Base-by-base conservation (phyloP, 2,113 vertebrate species). In the Ginglymostoma cirratum region DNA sequence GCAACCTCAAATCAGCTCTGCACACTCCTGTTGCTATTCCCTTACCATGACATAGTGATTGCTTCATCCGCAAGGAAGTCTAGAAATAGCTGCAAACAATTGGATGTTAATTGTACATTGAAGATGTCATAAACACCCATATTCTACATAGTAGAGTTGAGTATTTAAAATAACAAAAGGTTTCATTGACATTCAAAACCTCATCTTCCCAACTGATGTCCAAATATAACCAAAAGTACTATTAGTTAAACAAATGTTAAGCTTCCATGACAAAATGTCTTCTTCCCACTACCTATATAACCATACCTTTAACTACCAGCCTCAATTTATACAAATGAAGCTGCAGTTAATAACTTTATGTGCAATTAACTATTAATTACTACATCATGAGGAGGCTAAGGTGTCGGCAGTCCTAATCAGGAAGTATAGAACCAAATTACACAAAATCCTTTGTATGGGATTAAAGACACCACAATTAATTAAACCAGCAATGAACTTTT, bases 21-120 rank as follows among this genome's bases (percentile, higher is more conserved):
- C 69, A 95, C 94, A 48, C 94, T 95, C 38, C 42, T 72, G 94
- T 67, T 95, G 94, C 48, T 52, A 72, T 95, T 72, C 94, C 45
- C 94, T 95, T 95, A 95, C 94, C 94, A 70, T 72, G 38, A 95
- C 94, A 95, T 72, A 72, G 94, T 72, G 42, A 34, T 52, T 70
- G 67, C 69, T 95, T 52, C 94, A 95, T 95, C 94, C 94, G 12
- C 42, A 52, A 45, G 67, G 23, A 72, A 48, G 66, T 95, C 94
- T 95, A 95, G 94, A 95, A 70, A 95, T 95, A 95, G 94, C 42
- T 95, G 94, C 69, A 95, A 95, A 95, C 42, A 95, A 95, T 70
- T 72, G 72, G 94, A 95, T 52, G 45, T 95, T 70, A 95, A 95
- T 95, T 95, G 94, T 95, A 95, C 67, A 95, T 69, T 27, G 42